These are phyloP conservation scores for Phaenicophaeus curvirostris DNA, from an alignment of 2,797 vertebrate species.

Conservation along the genomic window DNA sequence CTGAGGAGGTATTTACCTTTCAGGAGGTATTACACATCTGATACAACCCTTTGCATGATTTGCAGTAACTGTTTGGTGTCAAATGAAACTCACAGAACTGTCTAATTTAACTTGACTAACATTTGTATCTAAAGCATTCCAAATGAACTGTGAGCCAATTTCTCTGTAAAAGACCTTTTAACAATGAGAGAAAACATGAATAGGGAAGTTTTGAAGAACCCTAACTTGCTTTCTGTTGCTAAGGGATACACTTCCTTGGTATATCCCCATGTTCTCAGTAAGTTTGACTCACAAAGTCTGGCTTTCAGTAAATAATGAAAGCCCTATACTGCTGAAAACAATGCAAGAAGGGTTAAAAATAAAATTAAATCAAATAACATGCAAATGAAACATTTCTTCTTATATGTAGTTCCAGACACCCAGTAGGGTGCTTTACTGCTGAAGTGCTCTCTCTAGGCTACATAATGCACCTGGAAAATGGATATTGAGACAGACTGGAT, in stretches of 20 bases:
- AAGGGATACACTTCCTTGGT: conserved; percentile 22
- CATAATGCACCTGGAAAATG: neutral
- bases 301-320: conserved; percentile 25
- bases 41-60: neutral
- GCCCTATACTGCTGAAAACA: conserved; percentile 11
- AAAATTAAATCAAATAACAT: neutral
- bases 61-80: conserved; percentile 10
- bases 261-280: neutral
- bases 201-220: neutral
- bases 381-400: neutral
- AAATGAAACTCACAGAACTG: conserved; percentile 23
- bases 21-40: neutral
- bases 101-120: conserved; percentile 42
- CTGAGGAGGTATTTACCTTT: neutral
- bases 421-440: neutral
- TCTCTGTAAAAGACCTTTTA: conserved; percentile 3
- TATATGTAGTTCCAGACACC: neutral
- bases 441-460: neutral
- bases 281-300: neutral
- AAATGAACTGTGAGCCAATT: conserved; percentile 19
- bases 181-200: conserved; percentile 39
- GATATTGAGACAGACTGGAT: neutral
- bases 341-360: conserved; percentile 35
- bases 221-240: conserved; percentile 35
- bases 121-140: conserved; percentile 21